A percentile compares a stretch with the other conserved stretches of the same genome.
These are phyloP conservation scores for Notiomystis cincta DNA, from an alignment of 2,113 vertebrate species.

Conservation along the genomic window DNA sequence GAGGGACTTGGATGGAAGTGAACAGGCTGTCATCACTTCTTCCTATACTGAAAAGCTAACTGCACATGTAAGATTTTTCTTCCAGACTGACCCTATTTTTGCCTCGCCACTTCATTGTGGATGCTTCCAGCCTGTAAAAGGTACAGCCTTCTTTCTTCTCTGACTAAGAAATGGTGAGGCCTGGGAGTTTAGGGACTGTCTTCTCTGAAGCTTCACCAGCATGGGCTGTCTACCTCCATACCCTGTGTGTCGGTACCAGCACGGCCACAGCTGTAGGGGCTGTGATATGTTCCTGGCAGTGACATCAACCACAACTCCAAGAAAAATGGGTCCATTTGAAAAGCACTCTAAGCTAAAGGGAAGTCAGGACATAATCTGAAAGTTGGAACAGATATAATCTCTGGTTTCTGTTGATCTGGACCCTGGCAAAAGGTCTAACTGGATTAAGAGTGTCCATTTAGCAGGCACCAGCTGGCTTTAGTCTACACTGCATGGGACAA, in stretches of 20 bases:
- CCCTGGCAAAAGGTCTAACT: background rate
- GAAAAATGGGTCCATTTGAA: background rate
- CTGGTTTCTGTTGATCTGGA: background rate
- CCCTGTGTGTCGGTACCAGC: background rate
- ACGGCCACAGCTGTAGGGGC: background rate
- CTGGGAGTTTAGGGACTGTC: background rate
- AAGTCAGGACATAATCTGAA: background rate
- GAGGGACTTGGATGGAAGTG: background rate
- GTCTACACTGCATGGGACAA: background rate
- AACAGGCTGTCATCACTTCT: conserved; percentile 34
- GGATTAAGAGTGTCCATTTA: background rate
- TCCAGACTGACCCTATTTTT: background rate
- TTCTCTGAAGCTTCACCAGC: background rate
- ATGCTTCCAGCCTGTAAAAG: background rate
- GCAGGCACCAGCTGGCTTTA: background rate
- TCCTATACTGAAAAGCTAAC: background rate
- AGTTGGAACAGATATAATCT: background rate
- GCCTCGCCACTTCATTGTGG: background rate
- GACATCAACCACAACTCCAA: background rate
- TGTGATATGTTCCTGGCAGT: background rate
- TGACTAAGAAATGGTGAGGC: background rate
- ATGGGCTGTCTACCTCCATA: rapidly evolving
- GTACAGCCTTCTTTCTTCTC: background rate
- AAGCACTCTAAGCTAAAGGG: background rate
- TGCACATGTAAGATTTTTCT: background rate